Percentiles rank a stretch among this genome's conserved stretches.
phyloP scores from a whole-genome alignment of 2,797 vertebrate genomes.

The Sorex maritimensis region DNA sequence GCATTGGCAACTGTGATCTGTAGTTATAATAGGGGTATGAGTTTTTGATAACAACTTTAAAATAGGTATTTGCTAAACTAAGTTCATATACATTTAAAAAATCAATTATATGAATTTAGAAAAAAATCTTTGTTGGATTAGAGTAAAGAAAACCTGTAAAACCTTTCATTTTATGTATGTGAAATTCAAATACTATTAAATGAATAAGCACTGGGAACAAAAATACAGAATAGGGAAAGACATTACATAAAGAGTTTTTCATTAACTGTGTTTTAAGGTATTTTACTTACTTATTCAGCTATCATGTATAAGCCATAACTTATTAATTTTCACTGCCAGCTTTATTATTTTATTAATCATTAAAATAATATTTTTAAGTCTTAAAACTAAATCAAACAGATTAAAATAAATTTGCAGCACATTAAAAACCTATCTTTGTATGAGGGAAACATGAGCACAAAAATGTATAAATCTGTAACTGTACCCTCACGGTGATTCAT shows the following conservation, averaged over 20 bases:
- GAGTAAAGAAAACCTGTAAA: constrained; percentile 44
- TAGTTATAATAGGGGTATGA: neutral
- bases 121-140: constrained; percentile 31
- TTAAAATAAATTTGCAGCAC: constrained; percentile 11
- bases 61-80: neutral
- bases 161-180: neutral
- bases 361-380: constrained; percentile 62
- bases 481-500: too few relatives aligned
- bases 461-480: too few relatives aligned
- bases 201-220: neutral
- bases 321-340: constrained; percentile 54
- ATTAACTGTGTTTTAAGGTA: constrained; percentile 36
- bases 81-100: neutral
- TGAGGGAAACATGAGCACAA: too few relatives aligned
- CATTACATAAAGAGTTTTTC: neutral
- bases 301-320: neutral
- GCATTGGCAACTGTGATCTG: neutral
- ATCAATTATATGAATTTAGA: constrained; percentile 13
- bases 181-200: neutral
- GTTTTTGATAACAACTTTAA: constrained; percentile 47
- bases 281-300: neutral
- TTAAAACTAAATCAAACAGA: constrained; percentile 35
- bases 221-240: neutral
- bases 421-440: neutral
- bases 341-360: constrained; percentile 67